Conservation (phyloP, 2,113 vertebrate genomes). For the Orycteropus afer region DNA sequence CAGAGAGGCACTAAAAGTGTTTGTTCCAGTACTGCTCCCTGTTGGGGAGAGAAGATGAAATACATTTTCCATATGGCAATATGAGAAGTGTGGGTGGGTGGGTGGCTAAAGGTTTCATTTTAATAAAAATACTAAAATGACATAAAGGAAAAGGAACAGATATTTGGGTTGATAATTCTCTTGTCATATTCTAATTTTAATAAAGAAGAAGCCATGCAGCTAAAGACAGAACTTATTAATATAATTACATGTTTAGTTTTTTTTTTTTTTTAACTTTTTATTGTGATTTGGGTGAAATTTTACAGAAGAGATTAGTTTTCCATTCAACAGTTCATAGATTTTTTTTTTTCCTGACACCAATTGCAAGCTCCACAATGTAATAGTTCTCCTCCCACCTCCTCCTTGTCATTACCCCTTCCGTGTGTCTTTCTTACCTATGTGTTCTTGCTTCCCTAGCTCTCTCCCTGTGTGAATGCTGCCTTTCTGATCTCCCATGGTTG, state of each 20-base stretch:
- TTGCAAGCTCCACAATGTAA: too few species aligned
- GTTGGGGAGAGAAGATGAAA: neutral
- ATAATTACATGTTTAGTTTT: neutral
- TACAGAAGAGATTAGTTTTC: too few species aligned
- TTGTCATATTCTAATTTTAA: constrained; percentile 29
- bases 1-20: neutral
- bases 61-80: neutral
- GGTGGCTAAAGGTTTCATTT: neutral
- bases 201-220: neutral
- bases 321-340: too few species aligned
- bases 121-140: neutral
- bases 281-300: too few species aligned
- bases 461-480: too few species aligned
- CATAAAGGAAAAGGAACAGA: neutral
- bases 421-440: too few species aligned
- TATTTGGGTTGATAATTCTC: neutral
- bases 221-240: neutral
- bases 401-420: too few species aligned
- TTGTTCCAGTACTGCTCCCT: neutral
- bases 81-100: neutral
- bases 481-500: too few species aligned
- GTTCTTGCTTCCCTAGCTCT: too few species aligned
- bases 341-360: too few species aligned
- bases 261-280: too few species aligned
- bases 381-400: too few species aligned